Evolutionary conservation across 2,888 invertebrate species (phyloP).

Genomic region (Coleophora deauratella): DNA sequence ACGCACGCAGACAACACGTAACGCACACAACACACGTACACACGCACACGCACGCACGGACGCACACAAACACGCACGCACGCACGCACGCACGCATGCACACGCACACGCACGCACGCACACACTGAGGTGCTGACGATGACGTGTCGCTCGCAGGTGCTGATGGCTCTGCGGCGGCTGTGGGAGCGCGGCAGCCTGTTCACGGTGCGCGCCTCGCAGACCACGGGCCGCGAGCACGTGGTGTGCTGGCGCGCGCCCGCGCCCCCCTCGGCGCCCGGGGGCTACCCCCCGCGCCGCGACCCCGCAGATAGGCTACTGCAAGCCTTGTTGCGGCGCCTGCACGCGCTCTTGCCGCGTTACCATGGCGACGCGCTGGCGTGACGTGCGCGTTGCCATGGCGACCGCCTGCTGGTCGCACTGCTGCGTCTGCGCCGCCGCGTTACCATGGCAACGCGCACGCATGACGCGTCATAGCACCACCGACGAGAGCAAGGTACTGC

Average conservation of each 20-base stretch:
- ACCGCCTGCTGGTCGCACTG: neutral
- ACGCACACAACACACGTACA: too few species aligned
- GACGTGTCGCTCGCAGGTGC: conserved; percentile 58
- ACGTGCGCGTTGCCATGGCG: neutral
- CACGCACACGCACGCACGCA: too few species aligned
- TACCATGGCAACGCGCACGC: too few species aligned
- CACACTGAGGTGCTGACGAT: too few species aligned
- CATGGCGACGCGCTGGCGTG: neutral
- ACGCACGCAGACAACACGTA: too few species aligned
- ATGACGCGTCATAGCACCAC: too few species aligned
- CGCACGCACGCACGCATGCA: too few species aligned
- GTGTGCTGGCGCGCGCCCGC: conserved; percentile 84
- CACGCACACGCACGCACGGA: too few species aligned
- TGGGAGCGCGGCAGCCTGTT: conserved; percentile 90
- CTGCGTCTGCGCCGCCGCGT: neutral
- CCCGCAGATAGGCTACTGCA: too few species aligned
- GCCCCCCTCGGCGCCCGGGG: conserved; percentile 35
- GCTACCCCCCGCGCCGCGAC: conserved; percentile 31
- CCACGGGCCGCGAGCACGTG: conserved; percentile 92
- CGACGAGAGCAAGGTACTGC: too few species aligned
- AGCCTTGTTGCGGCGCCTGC: conserved; percentile 17
- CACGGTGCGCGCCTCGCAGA: conserved; percentile 89
- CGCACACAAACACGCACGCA: too few species aligned
- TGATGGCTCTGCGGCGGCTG: conserved; percentile 83
- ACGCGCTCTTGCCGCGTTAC: neutral